Evolutionary conservation across 2,888 invertebrate genomes (phyloP).

Genomic region (Diaperis boleti): DNA sequence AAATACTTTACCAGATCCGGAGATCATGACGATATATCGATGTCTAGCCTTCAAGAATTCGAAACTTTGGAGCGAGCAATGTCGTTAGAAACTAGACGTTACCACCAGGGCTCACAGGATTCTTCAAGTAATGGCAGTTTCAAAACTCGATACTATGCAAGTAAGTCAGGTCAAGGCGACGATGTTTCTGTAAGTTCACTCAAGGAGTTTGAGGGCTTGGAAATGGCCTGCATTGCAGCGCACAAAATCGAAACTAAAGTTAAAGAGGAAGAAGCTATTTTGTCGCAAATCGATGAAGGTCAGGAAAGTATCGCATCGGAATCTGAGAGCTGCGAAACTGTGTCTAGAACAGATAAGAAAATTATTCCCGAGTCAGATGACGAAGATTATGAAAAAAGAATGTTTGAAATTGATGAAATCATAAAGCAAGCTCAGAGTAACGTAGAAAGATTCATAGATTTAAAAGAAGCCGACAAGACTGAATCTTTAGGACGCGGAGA

Average conservation of each 20-base stretch:
- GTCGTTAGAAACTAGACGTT: slow-evolving; percentile 81
- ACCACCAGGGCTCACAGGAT: slow-evolving; percentile 82
- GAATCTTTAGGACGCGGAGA: slow-evolving; percentile 69
- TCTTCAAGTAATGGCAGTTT: slow-evolving; percentile 86
- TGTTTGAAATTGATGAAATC: slow-evolving; percentile 78
- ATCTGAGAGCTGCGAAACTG: slow-evolving; percentile 72
- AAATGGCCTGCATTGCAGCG: slow-evolving; percentile 88
- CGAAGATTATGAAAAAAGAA: slow-evolving; percentile 75
- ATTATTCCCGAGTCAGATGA: slow-evolving; percentile 69
- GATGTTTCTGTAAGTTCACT: slow-evolving; percentile 88
- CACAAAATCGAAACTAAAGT: slow-evolving; percentile 86
- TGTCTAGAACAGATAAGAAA: slow-evolving; percentile 73
- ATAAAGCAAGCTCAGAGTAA: slow-evolving; percentile 76
- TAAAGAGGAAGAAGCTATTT: slow-evolving; percentile 85
- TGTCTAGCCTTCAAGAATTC: slow-evolving; percentile 94
- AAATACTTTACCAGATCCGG: slow-evolving; percentile 84
- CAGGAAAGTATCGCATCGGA: slow-evolving; percentile 70
- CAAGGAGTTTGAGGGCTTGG: slow-evolving; percentile 93
- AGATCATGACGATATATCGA: slow-evolving; percentile 93
- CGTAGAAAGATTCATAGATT: slow-evolving; percentile 73
- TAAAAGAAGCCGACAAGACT: slow-evolving; percentile 71
- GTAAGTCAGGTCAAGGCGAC: slow-evolving; percentile 83
- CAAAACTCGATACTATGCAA: slow-evolving; percentile 77
- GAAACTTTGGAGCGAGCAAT: slow-evolving; percentile 91
- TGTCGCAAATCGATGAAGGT: slow-evolving; percentile 70